Conservation (phyloP, 2,113 vertebrate genomes). For the Daubentonia madagascariensis region DNA sequence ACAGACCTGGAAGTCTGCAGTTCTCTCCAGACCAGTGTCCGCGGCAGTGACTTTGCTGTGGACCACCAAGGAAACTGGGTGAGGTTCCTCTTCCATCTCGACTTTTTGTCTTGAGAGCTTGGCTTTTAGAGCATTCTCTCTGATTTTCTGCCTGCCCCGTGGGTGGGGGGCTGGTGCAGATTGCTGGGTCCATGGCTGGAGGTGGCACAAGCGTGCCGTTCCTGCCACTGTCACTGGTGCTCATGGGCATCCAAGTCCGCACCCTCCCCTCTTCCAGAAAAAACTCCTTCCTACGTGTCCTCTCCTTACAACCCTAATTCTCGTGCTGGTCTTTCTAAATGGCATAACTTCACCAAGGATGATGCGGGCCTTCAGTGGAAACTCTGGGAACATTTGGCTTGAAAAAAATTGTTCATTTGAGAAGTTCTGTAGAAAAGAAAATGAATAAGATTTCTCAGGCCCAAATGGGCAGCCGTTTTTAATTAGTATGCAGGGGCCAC, state of each 20-base stretch:
- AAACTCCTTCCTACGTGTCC: background rate
- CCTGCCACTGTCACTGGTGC: background rate
- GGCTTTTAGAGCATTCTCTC: background rate
- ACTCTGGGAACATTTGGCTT: background rate
- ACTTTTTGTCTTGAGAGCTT: background rate
- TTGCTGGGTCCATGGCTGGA: background rate
- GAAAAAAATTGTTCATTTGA: background rate
- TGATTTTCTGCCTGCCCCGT: background rate
- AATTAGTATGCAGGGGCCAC: background rate
- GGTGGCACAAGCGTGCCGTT: background rate
- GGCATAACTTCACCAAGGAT: background rate
- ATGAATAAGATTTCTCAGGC: background rate
- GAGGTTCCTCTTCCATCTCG: background rate
- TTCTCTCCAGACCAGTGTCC: background rate
- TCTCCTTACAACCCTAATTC: background rate
- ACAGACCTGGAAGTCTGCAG: background rate
- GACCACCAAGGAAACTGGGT: background rate
- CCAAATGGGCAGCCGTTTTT: background rate
- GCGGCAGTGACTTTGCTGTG: background rate
- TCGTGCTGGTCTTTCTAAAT: background rate
- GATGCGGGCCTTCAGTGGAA: background rate
- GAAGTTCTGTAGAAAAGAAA: background rate
- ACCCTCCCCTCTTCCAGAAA: no score
- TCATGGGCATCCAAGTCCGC: rapidly evolving
- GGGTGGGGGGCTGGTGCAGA: background rate